These are phyloP conservation scores for Gopherus flavomarginatus DNA, from an alignment of 2,113 vertebrate species.

Conservation along the genomic window DNA sequence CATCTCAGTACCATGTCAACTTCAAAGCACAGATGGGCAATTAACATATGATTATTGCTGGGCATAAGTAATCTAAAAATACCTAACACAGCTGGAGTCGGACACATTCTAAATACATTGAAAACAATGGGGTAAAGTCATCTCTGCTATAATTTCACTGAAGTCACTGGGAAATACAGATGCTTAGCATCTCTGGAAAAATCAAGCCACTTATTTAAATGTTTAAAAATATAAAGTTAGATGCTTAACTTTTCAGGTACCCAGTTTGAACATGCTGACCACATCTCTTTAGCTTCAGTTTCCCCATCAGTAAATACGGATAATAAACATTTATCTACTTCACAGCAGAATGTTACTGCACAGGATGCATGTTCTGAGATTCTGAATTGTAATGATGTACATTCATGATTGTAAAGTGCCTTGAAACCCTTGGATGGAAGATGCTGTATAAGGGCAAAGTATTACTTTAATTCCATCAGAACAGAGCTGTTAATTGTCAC, in stretches of 20 bases:
- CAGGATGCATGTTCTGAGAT: not conserved
- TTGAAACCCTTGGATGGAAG: not conserved
- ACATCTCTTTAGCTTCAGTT: accelerated
- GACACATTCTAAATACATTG: conserved; percentile 63
- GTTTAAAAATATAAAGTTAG: conserved; percentile 4
- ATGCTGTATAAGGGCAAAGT: not conserved
- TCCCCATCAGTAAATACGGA: not conserved
- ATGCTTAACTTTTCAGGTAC: not conserved
- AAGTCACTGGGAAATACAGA: conserved; percentile 32
- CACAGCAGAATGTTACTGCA: not conserved
- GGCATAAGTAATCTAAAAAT: conserved; percentile 73
- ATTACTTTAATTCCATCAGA: not conserved
- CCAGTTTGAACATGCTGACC: not conserved
- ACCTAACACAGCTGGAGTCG: conserved; percentile 68
- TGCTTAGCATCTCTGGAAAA: conserved; percentile 34
- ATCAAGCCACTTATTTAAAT: conserved; percentile 16
- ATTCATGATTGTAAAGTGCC: not conserved
- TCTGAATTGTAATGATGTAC: not conserved
- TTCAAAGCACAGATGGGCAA: conserved; percentile 73
- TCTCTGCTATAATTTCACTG: conserved; percentile 58
- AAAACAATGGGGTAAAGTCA: conserved; percentile 69
- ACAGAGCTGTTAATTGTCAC: not conserved
- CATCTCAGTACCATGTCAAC: conserved; percentile 31
- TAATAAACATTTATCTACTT: not conserved
- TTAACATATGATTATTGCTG: conserved; percentile 71